These are phyloP conservation scores for Marmota monax DNA, from an alignment of 2,113 vertebrate genomes.

Conservation along the genomic window DNA sequence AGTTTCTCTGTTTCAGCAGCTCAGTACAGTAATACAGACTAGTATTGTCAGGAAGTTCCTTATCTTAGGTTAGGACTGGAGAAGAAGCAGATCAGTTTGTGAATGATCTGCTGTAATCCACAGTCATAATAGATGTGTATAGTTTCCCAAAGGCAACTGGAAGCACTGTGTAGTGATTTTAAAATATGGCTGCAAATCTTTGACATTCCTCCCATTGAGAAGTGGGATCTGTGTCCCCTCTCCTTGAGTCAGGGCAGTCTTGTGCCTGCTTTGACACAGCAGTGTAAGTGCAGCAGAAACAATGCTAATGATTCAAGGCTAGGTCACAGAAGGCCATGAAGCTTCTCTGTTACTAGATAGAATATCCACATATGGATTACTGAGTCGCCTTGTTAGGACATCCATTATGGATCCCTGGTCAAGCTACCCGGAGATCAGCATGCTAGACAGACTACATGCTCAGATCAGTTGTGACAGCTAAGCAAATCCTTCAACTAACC, in stretches of 20 bases:
- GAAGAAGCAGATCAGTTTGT: slow-evolving; percentile 8
- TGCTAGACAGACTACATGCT: neutral
- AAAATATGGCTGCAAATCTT: neutral
- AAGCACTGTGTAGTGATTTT: neutral
- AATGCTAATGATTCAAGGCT: neutral
- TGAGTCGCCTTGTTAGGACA: neutral
- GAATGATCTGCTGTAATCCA: neutral
- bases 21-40: neutral
- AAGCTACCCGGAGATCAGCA: neutral
- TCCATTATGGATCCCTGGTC: too few species aligned
- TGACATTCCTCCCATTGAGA: slow-evolving; percentile 4
- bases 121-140: neutral
- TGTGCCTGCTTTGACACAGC: neutral
- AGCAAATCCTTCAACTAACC: neutral
- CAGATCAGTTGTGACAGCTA: neutral
- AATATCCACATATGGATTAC: neutral
- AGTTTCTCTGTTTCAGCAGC: neutral
- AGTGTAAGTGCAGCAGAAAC: neutral
- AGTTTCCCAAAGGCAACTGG: neutral
- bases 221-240: neutral
- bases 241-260: neutral
- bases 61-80: neutral
- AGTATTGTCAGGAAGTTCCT: neutral
- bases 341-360: neutral
- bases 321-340: neutral